Conservation (phyloP, 1,140 invertebrate species). For the Zaprionus camerounensis region DNA sequence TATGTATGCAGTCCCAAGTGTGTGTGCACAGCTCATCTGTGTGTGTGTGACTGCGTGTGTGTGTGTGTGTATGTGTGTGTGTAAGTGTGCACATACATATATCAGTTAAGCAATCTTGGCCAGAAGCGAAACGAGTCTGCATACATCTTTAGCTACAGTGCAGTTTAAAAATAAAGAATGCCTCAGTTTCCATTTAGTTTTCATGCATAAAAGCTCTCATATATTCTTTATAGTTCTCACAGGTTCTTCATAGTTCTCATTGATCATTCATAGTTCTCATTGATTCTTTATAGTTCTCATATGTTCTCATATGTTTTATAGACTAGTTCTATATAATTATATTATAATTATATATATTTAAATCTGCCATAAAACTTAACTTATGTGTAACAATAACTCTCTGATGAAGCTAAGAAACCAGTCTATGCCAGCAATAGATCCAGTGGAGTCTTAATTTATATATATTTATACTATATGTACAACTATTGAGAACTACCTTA, state of each 20-base stretch:
- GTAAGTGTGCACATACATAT: background rate
- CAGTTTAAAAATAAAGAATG: background rate
- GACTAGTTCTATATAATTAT: no score
- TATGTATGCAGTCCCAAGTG: background rate
- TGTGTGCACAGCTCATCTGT: background rate
- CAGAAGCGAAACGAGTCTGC: background rate
- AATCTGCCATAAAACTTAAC: background rate
- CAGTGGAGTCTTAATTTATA: background rate
- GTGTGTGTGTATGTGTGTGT: background rate
- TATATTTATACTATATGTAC: background rate
- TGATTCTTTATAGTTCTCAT: no score
- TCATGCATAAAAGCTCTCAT: no score
- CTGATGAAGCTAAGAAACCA: background rate
- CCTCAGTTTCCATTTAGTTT: background rate
- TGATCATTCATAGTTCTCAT: no score
- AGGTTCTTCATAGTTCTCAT: no score
- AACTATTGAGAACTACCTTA: no score
- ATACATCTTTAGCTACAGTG: background rate
- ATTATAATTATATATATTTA: no score
- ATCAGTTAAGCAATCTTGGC: slow-evolving; percentile 8
- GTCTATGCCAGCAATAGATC: background rate
- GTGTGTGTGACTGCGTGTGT: background rate
- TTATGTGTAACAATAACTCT: background rate
- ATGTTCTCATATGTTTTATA: background rate
- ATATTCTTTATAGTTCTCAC: background rate